phyloP scores from a whole-genome alignment of 2,888 invertebrate genomes.

The Clitarchus hookeri region DNA sequence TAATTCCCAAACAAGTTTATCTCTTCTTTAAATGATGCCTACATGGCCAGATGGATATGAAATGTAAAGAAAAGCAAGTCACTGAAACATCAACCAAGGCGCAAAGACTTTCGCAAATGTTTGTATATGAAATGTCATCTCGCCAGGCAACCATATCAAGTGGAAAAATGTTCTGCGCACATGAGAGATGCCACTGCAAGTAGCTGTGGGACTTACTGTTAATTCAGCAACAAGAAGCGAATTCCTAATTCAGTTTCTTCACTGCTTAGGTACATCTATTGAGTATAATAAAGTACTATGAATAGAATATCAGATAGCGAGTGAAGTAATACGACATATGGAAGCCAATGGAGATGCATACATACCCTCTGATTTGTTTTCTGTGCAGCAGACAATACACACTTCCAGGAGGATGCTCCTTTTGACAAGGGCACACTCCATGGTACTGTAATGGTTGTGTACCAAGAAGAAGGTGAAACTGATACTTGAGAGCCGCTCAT shows the following conservation, averaged over 20 bases:
- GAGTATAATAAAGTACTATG: neutral
- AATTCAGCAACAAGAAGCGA: neutral
- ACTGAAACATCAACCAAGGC: neutral
- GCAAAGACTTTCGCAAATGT: neutral
- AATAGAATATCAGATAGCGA: neutral
- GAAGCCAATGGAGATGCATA: neutral
- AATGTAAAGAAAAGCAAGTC: neutral
- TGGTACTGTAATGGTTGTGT: neutral
- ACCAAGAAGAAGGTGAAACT: neutral
- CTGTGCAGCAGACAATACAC: neutral
- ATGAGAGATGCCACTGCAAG: neutral
- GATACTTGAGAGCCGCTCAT: neutral
- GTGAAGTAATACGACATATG: neutral
- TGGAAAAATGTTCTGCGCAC: neutral
- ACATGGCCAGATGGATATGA: neutral
- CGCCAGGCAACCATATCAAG: neutral
- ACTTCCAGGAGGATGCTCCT: neutral
- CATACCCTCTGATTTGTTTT: neutral
- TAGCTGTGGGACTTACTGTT: neutral
- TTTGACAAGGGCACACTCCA: neutral
- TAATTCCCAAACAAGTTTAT: neutral
- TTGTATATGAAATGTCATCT: neutral
- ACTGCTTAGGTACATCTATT: neutral
- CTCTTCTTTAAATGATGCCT: neutral
- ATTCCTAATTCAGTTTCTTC: neutral